A percentile compares a stretch with the other conserved stretches of the same genome.
phyloP scores from a whole-genome alignment of 2,113 vertebrate genomes.

The Nyctibius bracteatus region DNA sequence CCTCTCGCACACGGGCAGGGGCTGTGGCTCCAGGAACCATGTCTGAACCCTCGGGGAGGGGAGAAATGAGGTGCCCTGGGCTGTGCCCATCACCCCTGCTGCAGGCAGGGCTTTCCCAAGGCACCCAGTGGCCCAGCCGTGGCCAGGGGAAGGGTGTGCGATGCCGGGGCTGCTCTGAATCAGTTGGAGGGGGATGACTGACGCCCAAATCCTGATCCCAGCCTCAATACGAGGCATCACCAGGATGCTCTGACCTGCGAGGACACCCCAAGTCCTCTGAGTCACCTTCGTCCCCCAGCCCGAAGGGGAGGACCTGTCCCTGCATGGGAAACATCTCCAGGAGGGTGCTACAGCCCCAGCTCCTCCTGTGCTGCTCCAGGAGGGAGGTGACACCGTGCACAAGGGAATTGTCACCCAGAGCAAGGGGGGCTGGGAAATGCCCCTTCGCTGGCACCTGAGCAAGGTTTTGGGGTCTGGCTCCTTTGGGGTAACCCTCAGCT shows the following conservation, averaged over 20 bases:
- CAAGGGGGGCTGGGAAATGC: background rate
- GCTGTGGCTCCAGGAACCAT: background rate
- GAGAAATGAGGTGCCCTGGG: background rate
- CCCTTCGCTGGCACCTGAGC: background rate
- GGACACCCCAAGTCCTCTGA: background rate
- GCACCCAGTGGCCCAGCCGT: fast-evolving
- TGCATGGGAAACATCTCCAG: background rate
- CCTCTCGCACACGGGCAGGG: fast-evolving
- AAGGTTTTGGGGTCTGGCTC: background rate
- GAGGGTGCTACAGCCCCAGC: background rate
- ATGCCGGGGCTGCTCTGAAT: background rate
- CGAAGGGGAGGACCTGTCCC: background rate
- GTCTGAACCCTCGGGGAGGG: background rate
- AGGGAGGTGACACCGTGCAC: background rate
- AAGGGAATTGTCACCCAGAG: background rate
- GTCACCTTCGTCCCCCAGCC: background rate
- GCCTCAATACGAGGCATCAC: fast-evolving
- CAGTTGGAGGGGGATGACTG: fast-evolving
- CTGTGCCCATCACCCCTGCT: fast-evolving
- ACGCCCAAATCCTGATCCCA: background rate
- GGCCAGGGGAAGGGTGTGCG: background rate
- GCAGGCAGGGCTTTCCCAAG: background rate
- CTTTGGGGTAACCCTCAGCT: fast-evolving
- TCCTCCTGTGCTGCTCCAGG: background rate
- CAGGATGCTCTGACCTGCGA: background rate